phyloP scores from a whole-genome alignment of 37 sponge, comb jelly and placozoan genomes.

The Theonella swinhoei region DNA sequence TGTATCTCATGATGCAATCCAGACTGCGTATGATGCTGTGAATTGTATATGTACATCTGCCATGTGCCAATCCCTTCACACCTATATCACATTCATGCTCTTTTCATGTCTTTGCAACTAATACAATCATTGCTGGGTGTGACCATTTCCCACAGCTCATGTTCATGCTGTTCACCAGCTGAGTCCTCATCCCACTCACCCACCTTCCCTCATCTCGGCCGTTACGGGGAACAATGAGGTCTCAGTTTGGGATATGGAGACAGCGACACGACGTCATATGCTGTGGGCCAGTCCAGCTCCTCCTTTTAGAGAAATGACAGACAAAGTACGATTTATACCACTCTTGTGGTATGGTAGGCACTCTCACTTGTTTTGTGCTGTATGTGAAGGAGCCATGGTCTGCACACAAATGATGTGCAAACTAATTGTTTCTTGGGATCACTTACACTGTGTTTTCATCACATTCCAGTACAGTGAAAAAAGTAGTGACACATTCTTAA shows the following conservation, averaged over 20 bases:
- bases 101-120: no score
- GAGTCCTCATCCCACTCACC: conserved; percentile 74
- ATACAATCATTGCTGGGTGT: not conserved
- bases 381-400: no score
- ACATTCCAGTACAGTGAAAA: no score
- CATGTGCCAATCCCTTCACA: not conserved
- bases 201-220: conserved; percentile 66
- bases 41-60: not conserved
- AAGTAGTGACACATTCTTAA: no score
- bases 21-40: not conserved
- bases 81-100: not conserved
- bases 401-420: no score
- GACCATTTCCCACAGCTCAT: not conserved
- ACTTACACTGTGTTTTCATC: no score
- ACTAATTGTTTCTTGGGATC: no score
- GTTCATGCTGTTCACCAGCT: conserved; percentile 66
- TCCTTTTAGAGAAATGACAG: conserved; percentile 52
- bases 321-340: no score
- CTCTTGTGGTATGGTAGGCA: no score
- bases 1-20: no score
- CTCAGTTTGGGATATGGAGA: conserved; percentile 87
- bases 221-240: conserved; percentile 85
- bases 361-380: no score
- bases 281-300: conserved; percentile 79
- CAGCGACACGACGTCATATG: conserved; percentile 68